Percentiles rank a stretch among this genome's conserved stretches.
Evolutionary conservation across 1,140 invertebrate genomes (phyloP).

Genomic region (Zaprionus gabonicus): DNA sequence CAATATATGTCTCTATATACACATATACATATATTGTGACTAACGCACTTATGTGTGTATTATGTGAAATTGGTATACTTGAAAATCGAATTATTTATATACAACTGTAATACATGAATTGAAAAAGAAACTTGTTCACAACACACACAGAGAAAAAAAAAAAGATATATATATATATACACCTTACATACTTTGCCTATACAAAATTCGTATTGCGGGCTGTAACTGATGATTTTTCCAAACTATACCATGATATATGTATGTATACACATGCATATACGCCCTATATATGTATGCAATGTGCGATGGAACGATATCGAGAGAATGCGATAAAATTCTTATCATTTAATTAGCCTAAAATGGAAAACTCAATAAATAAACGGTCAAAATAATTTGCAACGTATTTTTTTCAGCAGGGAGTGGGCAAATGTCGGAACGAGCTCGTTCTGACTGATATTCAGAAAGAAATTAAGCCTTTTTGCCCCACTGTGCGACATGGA

Average conservation of each 20-base stretch:
- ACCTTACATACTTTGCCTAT: conserved; percentile 35
- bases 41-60: conserved; percentile 20
- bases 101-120: neutral
- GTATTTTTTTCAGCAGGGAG: neutral
- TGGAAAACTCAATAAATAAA: conserved; percentile 41
- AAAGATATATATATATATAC: conserved; percentile 40
- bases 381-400: neutral
- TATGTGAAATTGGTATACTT: conserved; percentile 38
- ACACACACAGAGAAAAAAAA: conserved; percentile 24
- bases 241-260: conserved; percentile 3
- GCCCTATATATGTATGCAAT: neutral
- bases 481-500: neutral
- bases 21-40: neutral
- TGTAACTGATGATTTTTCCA: conserved; percentile 4
- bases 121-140: conserved; percentile 29
- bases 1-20: conserved; percentile 2
- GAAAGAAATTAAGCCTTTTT: too few species aligned
- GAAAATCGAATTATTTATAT: conserved; percentile 8
- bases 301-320: conserved; percentile 15
- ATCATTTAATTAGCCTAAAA: conserved; percentile 73
- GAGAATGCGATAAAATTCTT: conserved; percentile 48
- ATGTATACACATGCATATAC: conserved; percentile 9
- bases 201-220: conserved; percentile 22
- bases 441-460: too few species aligned
- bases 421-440: too few species aligned